A percentile compares a stretch with the other conserved stretches of the same genome.
phyloP scores from a whole-genome alignment of 2,888 invertebrate species.

The Meiosimyza platycephala region DNA sequence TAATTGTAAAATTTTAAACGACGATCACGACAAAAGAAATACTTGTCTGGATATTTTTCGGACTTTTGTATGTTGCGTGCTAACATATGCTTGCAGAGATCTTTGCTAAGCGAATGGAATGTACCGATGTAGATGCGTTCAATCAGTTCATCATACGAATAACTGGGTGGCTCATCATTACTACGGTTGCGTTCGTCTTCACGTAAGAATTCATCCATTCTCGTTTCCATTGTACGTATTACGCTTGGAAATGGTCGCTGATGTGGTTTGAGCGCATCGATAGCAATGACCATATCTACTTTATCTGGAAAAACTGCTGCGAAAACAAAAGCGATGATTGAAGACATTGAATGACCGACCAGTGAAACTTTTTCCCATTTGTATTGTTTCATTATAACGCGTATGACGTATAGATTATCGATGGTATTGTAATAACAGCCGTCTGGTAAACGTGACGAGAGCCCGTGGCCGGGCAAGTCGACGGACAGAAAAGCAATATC shows the following conservation, averaged over 20 bases:
- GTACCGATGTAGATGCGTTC: constrained; percentile 72
- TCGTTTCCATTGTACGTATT: constrained; percentile 63
- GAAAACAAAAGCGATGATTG: constrained; percentile 73
- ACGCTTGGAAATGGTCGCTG: constrained; percentile 56
- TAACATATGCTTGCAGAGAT: constrained; percentile 71
- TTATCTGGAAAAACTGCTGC: constrained; percentile 71
- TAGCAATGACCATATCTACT: constrained; percentile 63
- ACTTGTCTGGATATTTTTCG: constrained; percentile 71
- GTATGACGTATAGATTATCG: constrained; percentile 69
- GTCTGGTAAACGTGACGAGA: constrained; percentile 75
- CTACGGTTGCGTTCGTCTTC: constrained; percentile 66
- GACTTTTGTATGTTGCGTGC: constrained; percentile 72
- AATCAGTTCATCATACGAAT: constrained; percentile 74
- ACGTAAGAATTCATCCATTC: constrained; percentile 68
- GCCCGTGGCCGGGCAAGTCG: constrained; percentile 79
- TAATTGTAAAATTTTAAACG: constrained; percentile 71
- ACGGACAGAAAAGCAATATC: constrained; percentile 72
- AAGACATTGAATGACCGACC: constrained; percentile 78
- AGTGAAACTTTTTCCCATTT: constrained; percentile 78
- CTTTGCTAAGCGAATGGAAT: constrained; percentile 70
- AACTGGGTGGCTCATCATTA: constrained; percentile 72
- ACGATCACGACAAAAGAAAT: constrained; percentile 75
- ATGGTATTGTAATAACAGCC: constrained; percentile 69
- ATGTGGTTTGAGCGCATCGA: constrained; percentile 64
- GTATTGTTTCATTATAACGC: constrained; percentile 73